These are phyloP conservation scores for Ylistrum balloti DNA, from an alignment of 1,140 invertebrate species.

Conservation along the genomic window DNA sequence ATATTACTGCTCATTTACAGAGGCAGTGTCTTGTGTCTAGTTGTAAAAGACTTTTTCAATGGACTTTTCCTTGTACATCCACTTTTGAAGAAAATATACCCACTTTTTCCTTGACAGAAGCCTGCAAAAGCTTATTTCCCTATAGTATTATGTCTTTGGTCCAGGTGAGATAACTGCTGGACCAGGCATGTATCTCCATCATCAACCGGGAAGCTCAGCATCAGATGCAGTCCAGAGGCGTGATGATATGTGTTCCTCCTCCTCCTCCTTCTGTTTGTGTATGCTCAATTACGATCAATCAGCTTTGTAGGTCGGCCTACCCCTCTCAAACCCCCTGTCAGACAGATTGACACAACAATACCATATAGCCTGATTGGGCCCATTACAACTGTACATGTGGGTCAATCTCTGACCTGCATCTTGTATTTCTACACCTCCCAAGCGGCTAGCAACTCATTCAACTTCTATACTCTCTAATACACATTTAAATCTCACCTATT, in stretches of 20 bases:
- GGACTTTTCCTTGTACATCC: too few relatives aligned
- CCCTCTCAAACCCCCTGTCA: background rate
- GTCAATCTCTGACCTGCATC: conserved; percentile 15
- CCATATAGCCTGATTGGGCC: conserved; percentile 31
- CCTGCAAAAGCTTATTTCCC: too few relatives aligned
- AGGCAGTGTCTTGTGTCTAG: too few relatives aligned
- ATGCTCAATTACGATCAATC: conserved; percentile 27
- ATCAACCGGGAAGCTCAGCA: background rate
- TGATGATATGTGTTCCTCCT: conserved; percentile 14
- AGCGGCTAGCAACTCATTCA: background rate
- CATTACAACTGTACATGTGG: conserved; percentile 38
- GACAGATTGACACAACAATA: conserved; percentile 38
- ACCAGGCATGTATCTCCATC: background rate
- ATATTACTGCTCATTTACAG: too few relatives aligned
- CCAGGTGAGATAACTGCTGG: too few relatives aligned
- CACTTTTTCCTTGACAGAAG: too few relatives aligned
- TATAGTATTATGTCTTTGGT: too few relatives aligned
- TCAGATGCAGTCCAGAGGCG: background rate
- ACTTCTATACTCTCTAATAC: background rate
- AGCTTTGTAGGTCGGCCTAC: conserved; percentile 32
- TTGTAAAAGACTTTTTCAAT: too few relatives aligned
- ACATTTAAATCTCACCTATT: background rate
- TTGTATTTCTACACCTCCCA: conserved; percentile 27
- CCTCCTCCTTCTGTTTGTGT: conserved; percentile 22
- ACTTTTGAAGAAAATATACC: too few relatives aligned